Percentiles rank a stretch among this genome's conserved stretches.
These are phyloP conservation scores for Lepidocyrtoides sp. DNA, from an alignment of 2,888 invertebrate genomes.

Conservation along the genomic window DNA sequence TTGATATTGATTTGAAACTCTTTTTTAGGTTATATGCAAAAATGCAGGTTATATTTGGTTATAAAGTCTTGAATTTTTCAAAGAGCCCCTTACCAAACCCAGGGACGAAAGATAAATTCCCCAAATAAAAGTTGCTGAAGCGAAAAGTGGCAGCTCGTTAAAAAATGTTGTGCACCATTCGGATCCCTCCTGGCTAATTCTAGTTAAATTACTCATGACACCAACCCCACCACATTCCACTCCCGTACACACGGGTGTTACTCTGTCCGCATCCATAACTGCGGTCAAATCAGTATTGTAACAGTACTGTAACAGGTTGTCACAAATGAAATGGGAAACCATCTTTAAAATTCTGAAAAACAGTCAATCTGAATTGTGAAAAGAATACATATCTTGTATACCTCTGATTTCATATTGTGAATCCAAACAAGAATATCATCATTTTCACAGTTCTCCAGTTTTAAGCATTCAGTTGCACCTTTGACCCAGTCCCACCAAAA, in stretches of 20 bases:
- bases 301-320: constrained; percentile 11
- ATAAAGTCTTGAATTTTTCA: no score
- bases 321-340: no score
- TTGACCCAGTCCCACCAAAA: constrained; percentile 34
- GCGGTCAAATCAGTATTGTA: not conserved
- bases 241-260: no score
- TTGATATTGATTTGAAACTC: no score
- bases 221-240: constrained; percentile 20
- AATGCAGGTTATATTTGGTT: no score
- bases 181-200: not conserved
- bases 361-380: not conserved
- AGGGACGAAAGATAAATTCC: not conserved
- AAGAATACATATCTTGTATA: not conserved
- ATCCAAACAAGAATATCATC: constrained; percentile 63
- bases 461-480: constrained; percentile 49
- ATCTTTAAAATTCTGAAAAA: not conserved
- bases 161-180: constrained; percentile 45
- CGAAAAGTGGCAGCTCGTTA: constrained; percentile 47
- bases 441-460: constrained; percentile 21
- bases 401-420: constrained; percentile 51
- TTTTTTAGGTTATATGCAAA: no score
- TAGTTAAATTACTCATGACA: not conserved
- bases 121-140: constrained; percentile 38
- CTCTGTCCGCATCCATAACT: no score
- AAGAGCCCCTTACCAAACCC: not conserved